phyloP scores from a whole-genome alignment of 2,797 vertebrate species.

The Varecia variegata region DNA sequence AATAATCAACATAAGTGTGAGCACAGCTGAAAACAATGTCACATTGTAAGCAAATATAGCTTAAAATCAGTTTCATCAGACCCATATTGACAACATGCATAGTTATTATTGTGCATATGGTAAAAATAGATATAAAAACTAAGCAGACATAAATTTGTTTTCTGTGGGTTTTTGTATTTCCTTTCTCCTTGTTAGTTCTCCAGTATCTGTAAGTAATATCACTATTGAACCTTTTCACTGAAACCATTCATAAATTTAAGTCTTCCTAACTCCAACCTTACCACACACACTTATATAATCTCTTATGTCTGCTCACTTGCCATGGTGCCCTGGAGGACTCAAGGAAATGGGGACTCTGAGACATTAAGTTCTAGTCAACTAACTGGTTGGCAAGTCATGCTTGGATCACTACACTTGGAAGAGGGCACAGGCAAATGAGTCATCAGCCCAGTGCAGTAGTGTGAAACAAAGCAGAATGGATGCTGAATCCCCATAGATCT shows the following conservation, averaged over 20 bases:
- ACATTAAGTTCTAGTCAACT: neutral
- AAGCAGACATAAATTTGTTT: conserved; percentile 20
- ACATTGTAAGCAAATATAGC: conserved; percentile 30
- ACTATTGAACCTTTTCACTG: conserved; percentile 18
- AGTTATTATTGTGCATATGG: neutral
- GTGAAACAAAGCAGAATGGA: neutral
- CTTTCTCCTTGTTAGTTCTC: conserved; percentile 19
- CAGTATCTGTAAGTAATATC: neutral
- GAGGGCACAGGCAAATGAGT: neutral
- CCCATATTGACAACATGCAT: neutral
- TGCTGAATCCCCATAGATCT: neutral
- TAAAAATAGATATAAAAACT: conserved; percentile 7
- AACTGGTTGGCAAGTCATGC: neutral
- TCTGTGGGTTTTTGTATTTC: conserved; percentile 1
- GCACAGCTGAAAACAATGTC: neutral
- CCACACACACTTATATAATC: neutral
- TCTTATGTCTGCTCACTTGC: conserved; percentile 11
- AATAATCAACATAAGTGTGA: neutral
- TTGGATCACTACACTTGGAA: neutral
- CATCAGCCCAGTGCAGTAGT: neutral
- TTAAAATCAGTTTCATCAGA: conserved; percentile 23
- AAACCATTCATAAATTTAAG: conserved; percentile 36
- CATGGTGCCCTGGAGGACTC: neutral
- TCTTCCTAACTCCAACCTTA: neutral
- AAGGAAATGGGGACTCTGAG: neutral